Evolutionary conservation across 2,113 vertebrate species (phyloP).

Genomic region (Beaufortia kweichowensis): DNA sequence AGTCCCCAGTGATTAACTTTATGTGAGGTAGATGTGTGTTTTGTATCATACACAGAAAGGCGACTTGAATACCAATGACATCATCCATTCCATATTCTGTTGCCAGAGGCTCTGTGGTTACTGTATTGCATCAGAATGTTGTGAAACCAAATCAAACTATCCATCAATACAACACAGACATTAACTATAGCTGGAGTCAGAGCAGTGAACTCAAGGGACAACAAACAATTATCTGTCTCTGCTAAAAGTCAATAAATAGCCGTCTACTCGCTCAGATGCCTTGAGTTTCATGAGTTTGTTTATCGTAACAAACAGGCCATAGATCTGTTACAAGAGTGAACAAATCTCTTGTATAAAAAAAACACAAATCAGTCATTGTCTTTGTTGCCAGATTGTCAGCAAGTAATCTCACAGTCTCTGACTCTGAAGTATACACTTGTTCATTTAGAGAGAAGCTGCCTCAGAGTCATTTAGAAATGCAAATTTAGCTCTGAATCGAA

Average conservation of each 20-base stretch:
- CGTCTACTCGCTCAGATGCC: conserved; percentile 3
- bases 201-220: background rate
- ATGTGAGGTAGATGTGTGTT: conserved; percentile 8
- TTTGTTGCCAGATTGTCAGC: background rate
- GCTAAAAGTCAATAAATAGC: conserved; percentile 28
- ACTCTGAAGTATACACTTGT: background rate
- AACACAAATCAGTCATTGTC: background rate
- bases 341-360: background rate
- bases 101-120: conserved; percentile 18
- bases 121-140: conserved; percentile 30
- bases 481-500: background rate
- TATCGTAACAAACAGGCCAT: conserved; percentile 8
- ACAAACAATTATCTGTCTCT: conserved; percentile 34
- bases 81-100: conserved; percentile 7
- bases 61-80: conserved; percentile 19
- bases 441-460: background rate
- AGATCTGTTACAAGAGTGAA: conserved; percentile 3
- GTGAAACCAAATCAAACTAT: conserved; percentile 40
- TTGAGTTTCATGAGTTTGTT: conserved; percentile 30
- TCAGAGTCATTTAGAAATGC: background rate
- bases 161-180: conserved; percentile 38
- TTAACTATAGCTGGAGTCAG: conserved; percentile 18
- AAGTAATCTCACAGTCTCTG: background rate
- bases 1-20: background rate
- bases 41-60: background rate